A percentile compares a stretch with the other conserved stretches of the same genome.
Evolutionary conservation across 2,888 invertebrate species (phyloP).

Genomic region (Polyommatus icarus): DNA sequence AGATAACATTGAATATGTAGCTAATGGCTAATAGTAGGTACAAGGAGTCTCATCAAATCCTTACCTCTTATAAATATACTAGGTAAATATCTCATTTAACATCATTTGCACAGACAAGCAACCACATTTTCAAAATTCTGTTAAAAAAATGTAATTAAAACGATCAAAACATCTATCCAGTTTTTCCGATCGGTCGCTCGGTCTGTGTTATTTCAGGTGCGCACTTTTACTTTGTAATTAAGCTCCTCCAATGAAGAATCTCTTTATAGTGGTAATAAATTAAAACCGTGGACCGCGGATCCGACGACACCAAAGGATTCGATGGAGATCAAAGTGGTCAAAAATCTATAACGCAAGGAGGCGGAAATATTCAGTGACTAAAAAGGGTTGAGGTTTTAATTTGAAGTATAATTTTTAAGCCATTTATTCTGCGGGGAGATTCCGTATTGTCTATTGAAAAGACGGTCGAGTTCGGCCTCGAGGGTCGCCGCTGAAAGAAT

Average conservation of each 20-base stretch:
- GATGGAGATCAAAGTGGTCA: slow-evolving; percentile 63
- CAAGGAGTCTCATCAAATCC: not conserved
- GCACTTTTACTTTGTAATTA: slow-evolving; percentile 23
- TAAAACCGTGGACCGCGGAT: slow-evolving; percentile 30
- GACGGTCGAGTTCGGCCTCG: slow-evolving; percentile 58
- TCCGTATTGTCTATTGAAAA: slow-evolving; percentile 36
- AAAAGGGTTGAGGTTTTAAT: slow-evolving; percentile 66
- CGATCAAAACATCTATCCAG: slow-evolving; percentile 1
- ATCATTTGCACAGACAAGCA: not conserved
- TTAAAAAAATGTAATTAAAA: not conserved
- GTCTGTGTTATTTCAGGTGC: slow-evolving; percentile 28
- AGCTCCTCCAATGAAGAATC: slow-evolving; percentile 10
- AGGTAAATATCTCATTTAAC: not conserved
- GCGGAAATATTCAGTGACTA: slow-evolving; percentile 65
- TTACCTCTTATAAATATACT: not conserved
- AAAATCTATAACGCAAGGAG: slow-evolving; percentile 65
- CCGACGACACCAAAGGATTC: slow-evolving; percentile 46
- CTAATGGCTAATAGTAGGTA: no score
- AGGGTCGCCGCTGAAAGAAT: slow-evolving; percentile 72
- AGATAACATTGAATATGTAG: no score
- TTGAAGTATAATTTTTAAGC: slow-evolving; percentile 60
- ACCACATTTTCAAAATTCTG: not conserved
- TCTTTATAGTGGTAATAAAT: slow-evolving; percentile 30
- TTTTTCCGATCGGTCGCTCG: slow-evolving; percentile 4
- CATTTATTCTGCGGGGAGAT: slow-evolving; percentile 27